Evolutionary conservation across 2,888 invertebrate species (phyloP).

Genomic region (Anodontia alba): DNA sequence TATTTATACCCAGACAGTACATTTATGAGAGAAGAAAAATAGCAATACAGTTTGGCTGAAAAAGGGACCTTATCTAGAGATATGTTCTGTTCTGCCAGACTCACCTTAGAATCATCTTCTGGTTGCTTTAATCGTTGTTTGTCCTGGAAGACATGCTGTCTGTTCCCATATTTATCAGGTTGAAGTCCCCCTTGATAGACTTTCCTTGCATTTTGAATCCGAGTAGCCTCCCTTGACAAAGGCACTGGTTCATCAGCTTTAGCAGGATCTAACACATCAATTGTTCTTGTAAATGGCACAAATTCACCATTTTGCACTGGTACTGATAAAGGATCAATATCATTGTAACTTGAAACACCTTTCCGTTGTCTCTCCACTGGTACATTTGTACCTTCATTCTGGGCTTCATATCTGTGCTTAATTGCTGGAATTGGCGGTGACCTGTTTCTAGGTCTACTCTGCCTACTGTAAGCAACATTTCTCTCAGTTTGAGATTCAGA

Average conservation of each 20-base stretch:
- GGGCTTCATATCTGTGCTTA: slow-evolving; percentile 59
- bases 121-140: slow-evolving; percentile 57
- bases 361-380: slow-evolving; percentile 12
- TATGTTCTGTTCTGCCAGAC: background rate
- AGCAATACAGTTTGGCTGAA: too few species aligned
- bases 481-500: slow-evolving; percentile 35
- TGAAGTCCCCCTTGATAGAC: slow-evolving; percentile 80
- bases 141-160: slow-evolving; percentile 73
- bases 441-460: slow-evolving; percentile 32
- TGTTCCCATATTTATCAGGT: slow-evolving; percentile 82
- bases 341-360: slow-evolving; percentile 63
- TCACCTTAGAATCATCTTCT: slow-evolving; percentile 36
- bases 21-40: too few species aligned
- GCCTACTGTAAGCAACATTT: slow-evolving; percentile 18
- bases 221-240: slow-evolving; percentile 81
- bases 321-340: slow-evolving; percentile 59
- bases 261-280: slow-evolving; percentile 82
- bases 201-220: slow-evolving; percentile 77
- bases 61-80: too few species aligned
- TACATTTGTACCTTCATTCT: slow-evolving; percentile 23
- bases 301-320: slow-evolving; percentile 75
- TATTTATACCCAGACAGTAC: too few species aligned
- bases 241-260: slow-evolving; percentile 80
- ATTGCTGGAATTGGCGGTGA: slow-evolving; percentile 79
- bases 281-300: slow-evolving; percentile 82